Evolutionary conservation across 2,797 vertebrate species (phyloP).

Genomic region (Heteromormyrus szaboi): DNA sequence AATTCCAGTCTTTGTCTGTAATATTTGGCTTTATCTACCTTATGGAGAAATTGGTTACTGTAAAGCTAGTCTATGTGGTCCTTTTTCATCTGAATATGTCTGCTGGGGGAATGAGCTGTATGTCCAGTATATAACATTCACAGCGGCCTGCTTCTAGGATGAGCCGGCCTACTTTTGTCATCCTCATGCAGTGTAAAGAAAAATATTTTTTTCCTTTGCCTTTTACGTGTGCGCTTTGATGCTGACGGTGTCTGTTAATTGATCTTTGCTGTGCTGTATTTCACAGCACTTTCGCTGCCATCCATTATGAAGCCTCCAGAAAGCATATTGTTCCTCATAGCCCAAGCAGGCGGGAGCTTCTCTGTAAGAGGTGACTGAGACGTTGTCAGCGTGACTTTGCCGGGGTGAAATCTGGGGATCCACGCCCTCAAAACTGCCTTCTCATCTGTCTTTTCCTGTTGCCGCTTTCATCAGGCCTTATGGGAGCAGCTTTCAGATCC

Average conservation of each 20-base stretch:
- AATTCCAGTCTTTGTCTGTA: not conserved
- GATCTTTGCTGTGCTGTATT: conserved; percentile 42
- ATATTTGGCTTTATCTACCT: conserved; percentile 4
- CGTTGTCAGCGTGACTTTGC: not conserved
- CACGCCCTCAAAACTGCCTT: conserved; percentile 27
- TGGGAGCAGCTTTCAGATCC: conserved; percentile 47
- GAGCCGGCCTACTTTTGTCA: not conserved
- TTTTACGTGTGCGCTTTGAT: conserved; percentile 37
- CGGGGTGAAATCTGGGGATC: not conserved
- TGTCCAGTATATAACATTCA: not conserved
- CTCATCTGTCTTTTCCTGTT: conserved; percentile 49
- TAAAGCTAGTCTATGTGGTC: conserved; percentile 6
- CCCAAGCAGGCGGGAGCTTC: conserved; percentile 27
- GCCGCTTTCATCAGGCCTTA: conserved; percentile 43
- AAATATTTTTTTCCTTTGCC: not conserved
- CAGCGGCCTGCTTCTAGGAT: not conserved
- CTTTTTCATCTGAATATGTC: conserved; percentile 2
- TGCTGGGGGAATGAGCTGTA: not conserved
- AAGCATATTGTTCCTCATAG: conserved; percentile 35
- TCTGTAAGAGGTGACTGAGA: not conserved
- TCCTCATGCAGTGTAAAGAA: not conserved
- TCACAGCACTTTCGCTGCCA: conserved; percentile 6
- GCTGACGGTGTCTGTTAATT: conserved; percentile 42
- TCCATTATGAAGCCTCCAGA: conserved; percentile 37
- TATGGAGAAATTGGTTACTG: not conserved